phyloP scores from a whole-genome alignment of 2,888 invertebrate species.

The Gasteruption jaculator region DNA sequence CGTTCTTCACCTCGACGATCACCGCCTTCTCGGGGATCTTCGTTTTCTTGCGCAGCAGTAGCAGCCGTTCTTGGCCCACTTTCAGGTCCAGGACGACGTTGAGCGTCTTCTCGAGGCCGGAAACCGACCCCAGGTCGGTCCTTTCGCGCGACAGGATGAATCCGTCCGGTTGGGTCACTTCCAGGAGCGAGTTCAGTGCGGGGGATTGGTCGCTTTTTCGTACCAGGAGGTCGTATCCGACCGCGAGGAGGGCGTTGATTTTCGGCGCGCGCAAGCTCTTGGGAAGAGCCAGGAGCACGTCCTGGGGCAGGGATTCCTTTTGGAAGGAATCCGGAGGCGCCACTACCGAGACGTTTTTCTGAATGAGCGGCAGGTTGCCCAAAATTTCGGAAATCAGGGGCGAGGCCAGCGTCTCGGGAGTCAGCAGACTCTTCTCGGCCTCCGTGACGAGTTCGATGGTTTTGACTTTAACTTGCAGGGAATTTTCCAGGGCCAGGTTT shows the following conservation, averaged over 20 bases:
- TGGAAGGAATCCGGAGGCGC: slow-evolving; percentile 43
- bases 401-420: slow-evolving; percentile 50
- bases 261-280: no score
- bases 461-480: slow-evolving; percentile 39
- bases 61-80: slow-evolving; percentile 19
- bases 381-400: slow-evolving; percentile 59
- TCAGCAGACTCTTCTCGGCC: slow-evolving; percentile 25
- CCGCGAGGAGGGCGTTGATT: slow-evolving; percentile 54
- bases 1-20: slow-evolving; percentile 30
- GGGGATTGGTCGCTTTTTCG: slow-evolving; percentile 26
- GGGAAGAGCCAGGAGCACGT: slow-evolving; percentile 58
- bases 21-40: slow-evolving; percentile 33
- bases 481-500: slow-evolving; percentile 57
- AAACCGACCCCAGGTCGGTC: slow-evolving; percentile 3
- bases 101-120: slow-evolving; percentile 17
- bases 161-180: slow-evolving; percentile 27
- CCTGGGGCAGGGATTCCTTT: slow-evolving; percentile 52
- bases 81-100: slow-evolving; percentile 33
- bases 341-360: slow-evolving; percentile 62
- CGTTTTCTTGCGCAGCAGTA: slow-evolving; percentile 29
- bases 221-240: slow-evolving; percentile 55
- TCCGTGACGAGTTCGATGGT: slow-evolving; percentile 42
- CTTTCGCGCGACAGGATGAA: slow-evolving; percentile 34
- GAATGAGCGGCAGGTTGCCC: slow-evolving; percentile 66
- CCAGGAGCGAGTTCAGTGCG: slow-evolving; percentile 18